These are phyloP conservation scores for Bombus consobrinus DNA, from an alignment of 1,140 invertebrate species.

Conservation along the genomic window DNA sequence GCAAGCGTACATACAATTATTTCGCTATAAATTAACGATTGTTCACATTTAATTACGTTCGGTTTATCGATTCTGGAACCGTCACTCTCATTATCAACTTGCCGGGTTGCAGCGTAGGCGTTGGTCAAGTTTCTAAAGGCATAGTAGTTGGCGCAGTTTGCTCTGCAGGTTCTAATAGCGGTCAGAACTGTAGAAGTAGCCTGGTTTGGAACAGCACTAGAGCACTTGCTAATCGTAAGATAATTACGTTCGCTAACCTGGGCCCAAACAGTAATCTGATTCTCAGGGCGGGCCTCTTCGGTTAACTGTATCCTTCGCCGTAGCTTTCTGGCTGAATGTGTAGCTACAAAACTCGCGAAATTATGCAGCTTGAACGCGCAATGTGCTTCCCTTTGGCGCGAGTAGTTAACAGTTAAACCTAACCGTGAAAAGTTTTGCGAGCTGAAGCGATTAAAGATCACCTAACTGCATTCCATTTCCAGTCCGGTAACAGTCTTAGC, in stretches of 20 bases:
- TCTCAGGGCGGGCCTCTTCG: constrained; percentile 35
- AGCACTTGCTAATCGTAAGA: constrained; percentile 59
- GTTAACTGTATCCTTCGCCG: constrained; percentile 33
- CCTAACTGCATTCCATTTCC: not conserved
- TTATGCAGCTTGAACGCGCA: not conserved
- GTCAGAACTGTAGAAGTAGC: constrained; percentile 49
- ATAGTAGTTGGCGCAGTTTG: constrained; percentile 39
- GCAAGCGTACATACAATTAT: too few relatives aligned
- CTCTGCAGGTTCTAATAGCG: constrained; percentile 50
- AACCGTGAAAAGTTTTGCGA: not conserved
- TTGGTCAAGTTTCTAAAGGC: constrained; percentile 3
- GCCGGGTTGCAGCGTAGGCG: not conserved
- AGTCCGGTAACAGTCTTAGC: not conserved
- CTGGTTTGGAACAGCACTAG: not conserved
- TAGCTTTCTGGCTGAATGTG: not conserved
- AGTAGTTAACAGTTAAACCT: constrained; percentile 15
- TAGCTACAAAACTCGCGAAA: not conserved
- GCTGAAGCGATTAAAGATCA: not conserved
- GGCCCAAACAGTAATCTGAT: constrained; percentile 62
- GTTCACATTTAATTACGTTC: not conserved
- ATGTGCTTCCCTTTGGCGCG: not conserved
- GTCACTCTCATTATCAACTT: not conserved
- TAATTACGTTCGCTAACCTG: constrained; percentile 60
- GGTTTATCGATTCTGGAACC: not conserved
- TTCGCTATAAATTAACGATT: too few relatives aligned